These are phyloP conservation scores for Cephus cinctus DNA, from an alignment of 1,140 invertebrate genomes.

Conservation along the genomic window DNA sequence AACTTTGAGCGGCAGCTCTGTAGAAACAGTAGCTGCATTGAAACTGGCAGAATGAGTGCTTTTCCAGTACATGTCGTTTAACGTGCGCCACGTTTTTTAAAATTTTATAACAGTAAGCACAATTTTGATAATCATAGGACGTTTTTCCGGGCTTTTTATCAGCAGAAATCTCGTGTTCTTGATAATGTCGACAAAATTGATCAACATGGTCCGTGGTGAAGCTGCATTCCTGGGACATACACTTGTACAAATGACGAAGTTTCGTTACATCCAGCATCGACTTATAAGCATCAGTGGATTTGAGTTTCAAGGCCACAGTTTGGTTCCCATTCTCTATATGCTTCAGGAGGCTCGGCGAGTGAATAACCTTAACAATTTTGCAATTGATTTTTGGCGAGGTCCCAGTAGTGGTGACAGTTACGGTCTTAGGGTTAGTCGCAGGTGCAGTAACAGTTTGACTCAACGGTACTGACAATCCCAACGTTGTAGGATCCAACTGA, in stretches of 20 bases:
- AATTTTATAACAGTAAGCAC: constrained; percentile 49
- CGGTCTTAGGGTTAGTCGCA: background rate
- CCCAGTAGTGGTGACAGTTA: no score
- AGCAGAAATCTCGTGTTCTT: constrained; percentile 33
- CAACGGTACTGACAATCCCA: background rate
- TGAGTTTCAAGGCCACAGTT: constrained; percentile 26
- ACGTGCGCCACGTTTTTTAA: constrained; percentile 25
- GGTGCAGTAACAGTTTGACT: no score
- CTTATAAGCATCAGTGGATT: constrained; percentile 32
- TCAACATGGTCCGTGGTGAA: constrained; percentile 49
- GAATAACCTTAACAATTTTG: constrained; percentile 30
- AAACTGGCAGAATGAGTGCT: constrained; percentile 57
- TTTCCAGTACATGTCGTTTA: constrained; percentile 45
- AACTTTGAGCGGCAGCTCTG: constrained; percentile 52
- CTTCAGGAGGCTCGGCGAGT: constrained; percentile 10
- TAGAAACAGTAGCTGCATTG: constrained; percentile 64
- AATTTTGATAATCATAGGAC: constrained; percentile 42
- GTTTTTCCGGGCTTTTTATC: background rate
- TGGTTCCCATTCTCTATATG: constrained; percentile 18
- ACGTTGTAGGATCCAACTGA: constrained; percentile 10
- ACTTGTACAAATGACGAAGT: constrained; percentile 58
- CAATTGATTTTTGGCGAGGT: constrained; percentile 23
- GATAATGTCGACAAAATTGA: constrained; percentile 51
- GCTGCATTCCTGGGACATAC: constrained; percentile 57
- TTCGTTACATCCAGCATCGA: constrained; percentile 42